Evolutionary conservation across 2,113 vertebrate species (phyloP), one percentile per base, ranked within the genome.

Genomic region (Serilophus lunatus): DNA sequence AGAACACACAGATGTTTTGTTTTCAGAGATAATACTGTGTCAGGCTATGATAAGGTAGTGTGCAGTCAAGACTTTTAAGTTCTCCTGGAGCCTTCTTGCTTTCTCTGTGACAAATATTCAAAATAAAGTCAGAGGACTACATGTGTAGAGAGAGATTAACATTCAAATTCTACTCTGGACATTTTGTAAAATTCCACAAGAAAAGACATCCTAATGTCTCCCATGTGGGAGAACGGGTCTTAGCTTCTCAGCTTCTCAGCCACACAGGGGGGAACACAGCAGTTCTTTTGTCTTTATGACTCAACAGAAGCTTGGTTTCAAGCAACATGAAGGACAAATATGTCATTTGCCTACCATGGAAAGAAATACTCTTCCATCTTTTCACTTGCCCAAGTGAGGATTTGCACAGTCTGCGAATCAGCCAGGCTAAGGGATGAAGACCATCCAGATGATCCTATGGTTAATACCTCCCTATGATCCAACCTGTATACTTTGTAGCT

Each of bases 41-140:
- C 9, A 79, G 35, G 26, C 9, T 69, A 61, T 1, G 0, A 54
- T 56, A 86, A 77, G 12, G 18, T 33, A 77, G 33, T 0, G 0
- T 31, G 20, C 17, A 24, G 7, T 42, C 59, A 71, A 45, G 36
- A 78, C 75, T 25, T 61, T 0, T 5, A 68, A 68, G 42, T 44
- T 14, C 10, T 70, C 38, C 29, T 54, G n/a, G 84, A 17, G 12
- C 4, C 1, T 9, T 66, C 64, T 82, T 64, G 3, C 17, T 72
- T 89, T 54, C 40, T 29, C 14, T 70, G 26, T 36, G 15, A 22
- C 15, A 86, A 61, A 65, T 44, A 61, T 8, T 65, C 45, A 65
- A 61, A 81, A 86, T 19, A 3, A 86, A 49, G 10, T 31, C 18
- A 71, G 44, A 4, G 9, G 3, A 64, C 36, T 61, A 76, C 6